Conservation (phyloP, 2,113 vertebrate genomes). For the Lagenorhynchus albirostris region DNA sequence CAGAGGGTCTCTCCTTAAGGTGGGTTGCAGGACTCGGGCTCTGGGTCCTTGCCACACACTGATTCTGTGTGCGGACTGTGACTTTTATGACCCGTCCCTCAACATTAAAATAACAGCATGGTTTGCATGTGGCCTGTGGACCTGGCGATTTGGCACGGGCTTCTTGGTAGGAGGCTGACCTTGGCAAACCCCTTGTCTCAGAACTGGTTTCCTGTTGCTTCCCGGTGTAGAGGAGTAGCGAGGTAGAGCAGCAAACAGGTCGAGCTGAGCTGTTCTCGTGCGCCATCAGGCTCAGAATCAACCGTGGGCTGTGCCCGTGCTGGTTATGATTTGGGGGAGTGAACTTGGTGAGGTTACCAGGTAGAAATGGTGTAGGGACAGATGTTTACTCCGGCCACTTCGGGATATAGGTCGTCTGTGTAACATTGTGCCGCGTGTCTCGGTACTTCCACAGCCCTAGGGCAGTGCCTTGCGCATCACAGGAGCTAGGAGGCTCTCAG, state of each 20-base stretch:
- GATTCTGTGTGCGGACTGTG: not conserved
- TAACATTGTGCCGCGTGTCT: not conserved
- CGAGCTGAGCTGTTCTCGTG: not conserved
- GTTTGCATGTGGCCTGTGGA: not conserved
- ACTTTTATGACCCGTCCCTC: not conserved
- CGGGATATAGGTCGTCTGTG: not conserved
- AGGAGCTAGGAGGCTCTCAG: not conserved
- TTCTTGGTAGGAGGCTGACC: not conserved
- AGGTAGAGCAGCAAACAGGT: not conserved
- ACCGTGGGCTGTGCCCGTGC: fast-evolving
- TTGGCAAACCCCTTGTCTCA: not conserved
- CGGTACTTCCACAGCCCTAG: not conserved
- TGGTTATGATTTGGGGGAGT: not conserved
- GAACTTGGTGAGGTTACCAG: not conserved
- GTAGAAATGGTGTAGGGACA: not conserved
- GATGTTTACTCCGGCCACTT: not conserved
- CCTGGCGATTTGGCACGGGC: not conserved
- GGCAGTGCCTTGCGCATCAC: not conserved
- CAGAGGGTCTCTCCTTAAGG: not conserved
- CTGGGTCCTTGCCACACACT: not conserved
- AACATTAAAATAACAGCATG: too few species aligned
- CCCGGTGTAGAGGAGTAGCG: not conserved
- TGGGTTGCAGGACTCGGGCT: not conserved
- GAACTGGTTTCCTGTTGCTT: not conserved
- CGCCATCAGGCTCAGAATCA: fast-evolving